Base-by-base conservation (phyloP, 1,140 invertebrate genomes). In the Lepidostoma basale region DNA sequence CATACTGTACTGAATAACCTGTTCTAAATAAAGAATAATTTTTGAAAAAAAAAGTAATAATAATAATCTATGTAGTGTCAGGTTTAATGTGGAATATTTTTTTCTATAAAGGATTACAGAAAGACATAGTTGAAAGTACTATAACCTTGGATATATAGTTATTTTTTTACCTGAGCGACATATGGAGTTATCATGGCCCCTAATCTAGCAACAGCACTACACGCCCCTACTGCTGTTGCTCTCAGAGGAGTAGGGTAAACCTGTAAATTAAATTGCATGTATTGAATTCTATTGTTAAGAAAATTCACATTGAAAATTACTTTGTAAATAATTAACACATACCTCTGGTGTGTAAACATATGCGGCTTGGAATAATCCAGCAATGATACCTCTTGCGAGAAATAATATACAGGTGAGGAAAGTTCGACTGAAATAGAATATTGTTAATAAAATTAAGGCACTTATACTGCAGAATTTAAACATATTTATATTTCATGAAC, bases 341-440 rank as follows among this genome's bases (percentile, higher is more conserved):
- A 96, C 92, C 86, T 97, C 95, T 20, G 95, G 94, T 12, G 96
- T 97, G 75, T 98, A 98, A 12, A 98, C 94, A 76, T 98, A 98
- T 0, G 94, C 93, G 12, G 94, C 94, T 86, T 97, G 95, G 77
- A 98, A 98, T 3, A 96, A 89, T 1, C 95, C 94, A 25, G 94
- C 95, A 69, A 98, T 96, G 60, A 98, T 92, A 3, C 93, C 95
- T 75, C 96, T 85, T 0, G 95, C 93, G 68, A 97, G 77, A 80
- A 98, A 98, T 44, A 98, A 79, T 52, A 96, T 88, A 30, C 92
- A 83, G 0, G 94, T 97, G 33, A 97, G 83, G 54, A 90, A 87
- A 9, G 87, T 86, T 64, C 94, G 90, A 75, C 90, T 95, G 78
- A 77, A 86, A 70, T 67, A 6, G 77, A 80, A 40, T 77, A 76